phyloP scores from a whole-genome alignment of 2,797 vertebrate genomes.

The Eleutherodactylus coqui region DNA sequence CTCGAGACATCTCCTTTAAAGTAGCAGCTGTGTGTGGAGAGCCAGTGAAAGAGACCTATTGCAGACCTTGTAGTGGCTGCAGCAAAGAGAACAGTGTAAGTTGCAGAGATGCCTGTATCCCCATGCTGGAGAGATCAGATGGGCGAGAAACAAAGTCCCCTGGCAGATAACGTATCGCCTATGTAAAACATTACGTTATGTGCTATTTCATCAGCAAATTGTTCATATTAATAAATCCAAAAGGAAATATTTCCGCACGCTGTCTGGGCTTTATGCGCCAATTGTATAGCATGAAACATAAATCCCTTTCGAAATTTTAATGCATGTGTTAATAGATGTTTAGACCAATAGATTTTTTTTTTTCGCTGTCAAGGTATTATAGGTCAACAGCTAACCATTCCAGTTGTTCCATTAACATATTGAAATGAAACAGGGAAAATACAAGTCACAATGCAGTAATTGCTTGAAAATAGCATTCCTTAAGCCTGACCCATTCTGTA shows the following conservation, averaged over 20 bases:
- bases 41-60: too few species aligned
- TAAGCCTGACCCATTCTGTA: conserved; percentile 41
- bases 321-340: neutral
- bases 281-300: neutral
- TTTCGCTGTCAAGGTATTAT: neutral
- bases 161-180: neutral
- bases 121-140: too few species aligned
- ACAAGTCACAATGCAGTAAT: conserved; percentile 32
- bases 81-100: too few species aligned
- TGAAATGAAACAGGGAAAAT: conserved; percentile 24
- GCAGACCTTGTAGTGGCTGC: too few species aligned
- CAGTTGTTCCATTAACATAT: conserved; percentile 34
- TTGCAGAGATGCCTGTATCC: too few species aligned
- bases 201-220: neutral
- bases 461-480: conserved; percentile 47
- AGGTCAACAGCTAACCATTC: conserved; percentile 33
- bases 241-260: neutral
- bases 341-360: neutral
- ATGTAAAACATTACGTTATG: neutral
- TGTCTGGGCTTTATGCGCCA: neutral
- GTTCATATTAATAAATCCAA: neutral
- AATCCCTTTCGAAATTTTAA: neutral
- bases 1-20: too few species aligned
- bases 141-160: neutral
- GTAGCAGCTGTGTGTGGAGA: too few species aligned